A percentile compares a stretch with the other conserved stretches of the same genome.
phyloP scores from a whole-genome alignment of 2,797 vertebrate species.

The Onychomys arenicola region DNA sequence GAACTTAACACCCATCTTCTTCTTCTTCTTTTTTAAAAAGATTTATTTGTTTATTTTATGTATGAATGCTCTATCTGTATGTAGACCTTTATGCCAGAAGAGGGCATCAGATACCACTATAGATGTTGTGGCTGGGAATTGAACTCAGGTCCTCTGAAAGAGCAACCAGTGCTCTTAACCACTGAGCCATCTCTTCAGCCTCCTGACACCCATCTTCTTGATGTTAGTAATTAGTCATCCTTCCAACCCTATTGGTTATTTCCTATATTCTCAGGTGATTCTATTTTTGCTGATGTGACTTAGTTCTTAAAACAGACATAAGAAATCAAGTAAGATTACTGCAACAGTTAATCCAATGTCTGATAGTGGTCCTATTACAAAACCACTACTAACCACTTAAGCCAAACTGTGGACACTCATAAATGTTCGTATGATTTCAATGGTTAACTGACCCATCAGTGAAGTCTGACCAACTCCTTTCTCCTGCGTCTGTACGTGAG shows the following conservation, averaged over 20 bases:
- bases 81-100: neutral
- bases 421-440: conserved; percentile 3
- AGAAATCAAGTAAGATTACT: conserved; percentile 25
- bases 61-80: neutral
- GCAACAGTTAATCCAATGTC: neutral
- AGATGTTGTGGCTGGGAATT: neutral
- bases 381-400: neutral
- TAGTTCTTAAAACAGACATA: neutral
- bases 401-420: neutral
- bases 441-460: neutral
- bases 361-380: neutral
- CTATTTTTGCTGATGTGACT: conserved; percentile 22
- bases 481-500: neutral
- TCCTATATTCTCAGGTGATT: neutral
- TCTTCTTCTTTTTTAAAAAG: neutral
- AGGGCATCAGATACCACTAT: neutral
- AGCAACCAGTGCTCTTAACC: neutral
- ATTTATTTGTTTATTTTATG: neutral
- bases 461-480: neutral
- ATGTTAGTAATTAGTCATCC: neutral
- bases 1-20: neutral
- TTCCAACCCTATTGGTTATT: conserved; percentile 19
- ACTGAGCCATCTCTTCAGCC: neutral
- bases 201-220: neutral
- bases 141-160: neutral